Conservation (phyloP, 2,113 vertebrate species). For the Theristicus caerulescens region DNA sequence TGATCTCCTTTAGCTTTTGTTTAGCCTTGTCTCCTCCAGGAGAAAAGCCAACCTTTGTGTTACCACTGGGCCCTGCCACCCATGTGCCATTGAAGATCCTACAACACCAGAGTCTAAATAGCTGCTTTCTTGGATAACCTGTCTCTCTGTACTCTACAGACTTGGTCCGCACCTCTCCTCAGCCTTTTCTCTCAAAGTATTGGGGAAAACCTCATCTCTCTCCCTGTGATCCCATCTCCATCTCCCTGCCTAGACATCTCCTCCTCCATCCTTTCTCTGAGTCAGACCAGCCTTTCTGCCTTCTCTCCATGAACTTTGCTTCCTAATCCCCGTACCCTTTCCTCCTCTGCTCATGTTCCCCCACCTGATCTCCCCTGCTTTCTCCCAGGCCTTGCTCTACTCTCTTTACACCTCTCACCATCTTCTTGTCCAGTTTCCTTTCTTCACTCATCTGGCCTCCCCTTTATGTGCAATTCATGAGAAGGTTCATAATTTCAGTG, state of each 20-base stretch:
- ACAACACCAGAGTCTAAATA: neutral
- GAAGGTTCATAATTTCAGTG: neutral
- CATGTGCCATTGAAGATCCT: neutral
- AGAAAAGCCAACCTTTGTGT: neutral
- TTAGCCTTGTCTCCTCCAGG: neutral
- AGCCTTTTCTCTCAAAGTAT: neutral
- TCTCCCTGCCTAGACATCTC: neutral
- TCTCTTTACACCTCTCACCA: neutral
- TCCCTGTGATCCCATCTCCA: neutral
- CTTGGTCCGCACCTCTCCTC: neutral
- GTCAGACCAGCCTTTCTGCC: neutral
- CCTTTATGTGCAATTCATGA: neutral
- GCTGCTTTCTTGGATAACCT: neutral
- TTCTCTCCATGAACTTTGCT: neutral
- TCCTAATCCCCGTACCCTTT: neutral
- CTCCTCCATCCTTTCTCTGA: neutral
- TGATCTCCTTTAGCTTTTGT: neutral
- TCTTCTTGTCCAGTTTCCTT: neutral
- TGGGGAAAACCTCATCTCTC: neutral
- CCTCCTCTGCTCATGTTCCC: neutral
- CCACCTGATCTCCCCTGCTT: neutral
- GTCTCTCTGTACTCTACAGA: neutral
- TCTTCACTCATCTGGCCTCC: neutral
- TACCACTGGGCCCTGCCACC: neutral
- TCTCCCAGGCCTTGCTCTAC: neutral